Evolutionary conservation across 2,113 vertebrate genomes (phyloP), one percentile per base, ranked within the genome.

Genomic region (Microcebus griseorufus): DNA sequence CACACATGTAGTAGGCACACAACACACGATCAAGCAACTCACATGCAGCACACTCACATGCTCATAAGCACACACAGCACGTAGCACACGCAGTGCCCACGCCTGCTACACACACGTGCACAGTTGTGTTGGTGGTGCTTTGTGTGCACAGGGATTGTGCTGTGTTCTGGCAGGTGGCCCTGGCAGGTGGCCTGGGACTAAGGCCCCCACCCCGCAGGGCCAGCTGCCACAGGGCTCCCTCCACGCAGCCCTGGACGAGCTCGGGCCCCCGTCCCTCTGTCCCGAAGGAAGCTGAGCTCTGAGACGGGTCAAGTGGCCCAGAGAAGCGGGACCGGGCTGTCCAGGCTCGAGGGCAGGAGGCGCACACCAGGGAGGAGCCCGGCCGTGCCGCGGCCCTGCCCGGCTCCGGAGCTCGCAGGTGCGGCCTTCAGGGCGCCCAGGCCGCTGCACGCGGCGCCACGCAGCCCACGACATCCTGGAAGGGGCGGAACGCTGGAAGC

Each of bases 81-180:
- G 3, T 17, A 18, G 3, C 37, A 79, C 32, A 23, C 18, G 12
- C 58, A 45, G 69, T 17, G 39, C 39, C 55, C 37, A 48, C 0
- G 4, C 55, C 32, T 37, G 27, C 5, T 1, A 14, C 0, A 14
- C n/a, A 37, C 34, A 39, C 2, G 3, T 6, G 20, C 29, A 9
- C 6, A 17, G 6, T 8, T 51, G 32, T 25, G 60, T 8, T 48
- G 70, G 23, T 27, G 78, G 9, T n/a, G 34, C 3, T n/a, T 34
- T n/a, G 58, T 53, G 20, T 25, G 7, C 20, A 16, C 1, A n/a
- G 12, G 9, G 32, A n/a, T 22, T 39, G 9, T 25, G 29, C 3
- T 17, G 37, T 37, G 73, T 45, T 37, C 37, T 37, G 37, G 37
- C 37, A 37, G 37, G 37, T 37, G 37, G 37, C 37, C 45, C 48